A percentile compares a stretch with the other conserved stretches of the same genome.
Evolutionary conservation across 2,888 invertebrate genomes (phyloP).

Genomic region (Caenorhabditis uteleia): DNA sequence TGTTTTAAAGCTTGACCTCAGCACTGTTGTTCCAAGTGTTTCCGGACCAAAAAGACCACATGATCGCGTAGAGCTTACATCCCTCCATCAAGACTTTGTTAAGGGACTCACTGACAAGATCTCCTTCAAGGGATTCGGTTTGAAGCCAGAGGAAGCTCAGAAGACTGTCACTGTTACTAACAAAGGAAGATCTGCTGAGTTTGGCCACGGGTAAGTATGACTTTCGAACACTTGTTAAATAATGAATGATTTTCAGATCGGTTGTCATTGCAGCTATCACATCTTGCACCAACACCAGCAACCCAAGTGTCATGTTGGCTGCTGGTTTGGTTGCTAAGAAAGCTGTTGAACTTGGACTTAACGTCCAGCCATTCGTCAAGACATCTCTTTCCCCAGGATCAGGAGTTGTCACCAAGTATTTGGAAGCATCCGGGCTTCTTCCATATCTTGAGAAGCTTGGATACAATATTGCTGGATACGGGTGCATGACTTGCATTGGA

Average conservation of each 20-base stretch:
- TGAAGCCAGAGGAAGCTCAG: constrained; percentile 54
- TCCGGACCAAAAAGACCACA: constrained; percentile 97
- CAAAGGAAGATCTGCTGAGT: constrained; percentile 41
- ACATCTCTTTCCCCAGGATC: constrained; percentile 95
- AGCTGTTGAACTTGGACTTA: constrained; percentile 83
- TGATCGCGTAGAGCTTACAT: constrained; percentile 80
- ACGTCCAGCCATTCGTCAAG: constrained; percentile 90
- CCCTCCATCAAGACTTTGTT: constrained; percentile 88
- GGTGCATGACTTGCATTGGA: constrained; percentile 99
- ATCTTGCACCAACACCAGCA: constrained; percentile 96
- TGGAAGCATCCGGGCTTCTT: constrained; percentile 88
- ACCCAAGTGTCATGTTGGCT: constrained; percentile 96
- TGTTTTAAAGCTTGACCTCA: constrained; percentile 81
- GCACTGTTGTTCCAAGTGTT: constrained; percentile 88
- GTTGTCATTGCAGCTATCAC: constrained; percentile 97
- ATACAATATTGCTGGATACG: constrained; percentile 95
- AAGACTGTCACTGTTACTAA: constrained; percentile 49
- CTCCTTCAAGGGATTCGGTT: constrained; percentile 70
- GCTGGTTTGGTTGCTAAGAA: constrained; percentile 77
- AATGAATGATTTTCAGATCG: constrained; percentile 72
- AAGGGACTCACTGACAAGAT: constrained; percentile 87
- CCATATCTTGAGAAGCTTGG: constrained; percentile 77
- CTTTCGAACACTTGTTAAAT: too few relatives aligned
- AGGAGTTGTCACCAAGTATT: constrained; percentile 89
- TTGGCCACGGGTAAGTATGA: constrained; percentile 36